These are phyloP conservation scores for Myioborus miniatus DNA, from an alignment of 2,797 vertebrate genomes.

Conservation along the genomic window DNA sequence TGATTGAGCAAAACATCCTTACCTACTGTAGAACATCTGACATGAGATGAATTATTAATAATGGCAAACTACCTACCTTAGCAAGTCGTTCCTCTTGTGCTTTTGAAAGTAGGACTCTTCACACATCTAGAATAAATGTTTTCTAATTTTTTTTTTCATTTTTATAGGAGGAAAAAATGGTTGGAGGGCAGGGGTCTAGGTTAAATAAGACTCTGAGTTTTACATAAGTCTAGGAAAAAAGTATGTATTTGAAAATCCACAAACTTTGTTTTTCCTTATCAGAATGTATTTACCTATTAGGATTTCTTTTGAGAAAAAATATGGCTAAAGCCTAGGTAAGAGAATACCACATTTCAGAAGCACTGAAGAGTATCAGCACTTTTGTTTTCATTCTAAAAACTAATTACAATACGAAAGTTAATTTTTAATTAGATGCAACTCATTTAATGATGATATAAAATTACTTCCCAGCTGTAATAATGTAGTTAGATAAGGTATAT, in stretches of 20 bases:
- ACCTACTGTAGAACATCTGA: neutral
- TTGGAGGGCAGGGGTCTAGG: neutral
- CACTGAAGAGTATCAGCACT: neutral
- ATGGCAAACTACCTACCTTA: neutral
- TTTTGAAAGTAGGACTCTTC: neutral
- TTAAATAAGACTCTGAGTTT: neutral
- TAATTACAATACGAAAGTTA: neutral
- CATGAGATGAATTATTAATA: neutral
- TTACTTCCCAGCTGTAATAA: constrained; percentile 31
- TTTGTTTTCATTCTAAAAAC: constrained; percentile 23
- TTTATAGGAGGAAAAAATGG: neutral
- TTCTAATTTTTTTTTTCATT: neutral
- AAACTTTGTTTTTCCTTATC: neutral
- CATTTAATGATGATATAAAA: constrained; percentile 4
- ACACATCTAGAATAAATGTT: neutral
- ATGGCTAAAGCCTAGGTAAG: neutral
- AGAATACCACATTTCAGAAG: neutral
- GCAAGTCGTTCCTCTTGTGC: neutral
- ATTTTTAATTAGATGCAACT: constrained; percentile 40
- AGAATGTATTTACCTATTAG: neutral
- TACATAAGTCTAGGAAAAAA: neutral
- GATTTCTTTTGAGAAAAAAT: neutral
- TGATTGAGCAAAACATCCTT: constrained; percentile 3
- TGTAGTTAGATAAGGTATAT: neutral
- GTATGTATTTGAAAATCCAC: neutral